These are phyloP conservation scores for Sphaeramia orbicularis DNA, from an alignment of 2,797 vertebrate species.

Conservation along the genomic window DNA sequence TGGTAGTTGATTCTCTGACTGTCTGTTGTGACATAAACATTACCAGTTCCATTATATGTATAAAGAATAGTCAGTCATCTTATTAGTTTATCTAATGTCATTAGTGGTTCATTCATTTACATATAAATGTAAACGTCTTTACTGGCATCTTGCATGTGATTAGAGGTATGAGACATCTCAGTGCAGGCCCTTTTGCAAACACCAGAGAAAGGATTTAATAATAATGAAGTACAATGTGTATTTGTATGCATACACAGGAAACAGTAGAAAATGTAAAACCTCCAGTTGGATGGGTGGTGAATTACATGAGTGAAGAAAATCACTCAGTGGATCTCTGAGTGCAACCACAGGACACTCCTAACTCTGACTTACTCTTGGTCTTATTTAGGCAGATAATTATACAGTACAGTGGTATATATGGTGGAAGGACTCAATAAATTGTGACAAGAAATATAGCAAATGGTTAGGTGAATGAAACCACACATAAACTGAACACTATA, in stretches of 20 bases:
- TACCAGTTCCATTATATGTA: too few species aligned
- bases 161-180: too few species aligned
- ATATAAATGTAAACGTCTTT: too few species aligned
- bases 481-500: constrained; percentile 1
- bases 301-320: background rate
- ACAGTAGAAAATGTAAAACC: constrained; percentile 5
- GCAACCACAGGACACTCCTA: constrained; percentile 6
- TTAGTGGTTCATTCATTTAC: too few species aligned
- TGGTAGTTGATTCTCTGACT: too few species aligned
- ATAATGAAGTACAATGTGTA: background rate
- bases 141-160: too few species aligned
- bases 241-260: constrained; percentile 3
- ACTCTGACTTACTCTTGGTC: background rate
- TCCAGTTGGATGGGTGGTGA: constrained; percentile 8
- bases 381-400: constrained; percentile 29
- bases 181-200: background rate
- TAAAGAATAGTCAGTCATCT: too few species aligned
- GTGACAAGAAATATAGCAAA: background rate
- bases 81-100: too few species aligned
- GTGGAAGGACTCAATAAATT: background rate
- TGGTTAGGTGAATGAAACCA: background rate
- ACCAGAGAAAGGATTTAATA: constrained; percentile 5
- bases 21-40: too few species aligned
- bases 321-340: background rate
- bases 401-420: constrained; percentile 3